Evolutionary conservation across 2,113 vertebrate species (phyloP), one percentile per base, ranked within the genome.

Genomic region (Australoheros scitulus): DNA sequence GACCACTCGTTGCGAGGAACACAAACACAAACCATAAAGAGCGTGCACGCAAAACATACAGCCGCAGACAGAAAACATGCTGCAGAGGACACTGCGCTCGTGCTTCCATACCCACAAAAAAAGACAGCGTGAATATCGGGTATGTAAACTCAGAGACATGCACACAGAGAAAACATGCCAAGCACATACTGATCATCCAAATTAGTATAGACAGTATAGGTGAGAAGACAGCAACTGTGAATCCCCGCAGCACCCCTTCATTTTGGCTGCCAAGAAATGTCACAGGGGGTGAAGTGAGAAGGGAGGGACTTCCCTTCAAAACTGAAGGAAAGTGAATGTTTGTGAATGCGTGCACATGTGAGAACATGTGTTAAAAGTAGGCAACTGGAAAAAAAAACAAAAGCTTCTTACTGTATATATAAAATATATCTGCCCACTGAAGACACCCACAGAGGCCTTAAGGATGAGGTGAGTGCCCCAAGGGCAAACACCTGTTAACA

Each of bases 1-100:
- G 91, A 93, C 57, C 80, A 61, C 92, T 90, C 84, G 79, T 90
- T 89, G 86, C 55, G 38, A 83, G 85, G 18, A 88, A 83, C 87
- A 52, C 65, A 70, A 70, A 70, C 68, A 92, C 88, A 86, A 84
- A 88, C 61, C 78, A 82, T 86, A 81, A 90, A 88, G 88, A 87
- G 90, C 83, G 85, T 82, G 80, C 60, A 68, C 60, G 83, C 64
- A 36, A 79, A 76, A 82, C 84, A 88, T 43, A 80, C 83, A 90
- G 79, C 1, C 82, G 79, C 79, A 84, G 47, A 63, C 50, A 83
- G 72, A 77, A 70, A 72, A 72, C 75, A 85, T 47, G 79, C 87
- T 77, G 77, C 61, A 38, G 32, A 56, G 59, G 75, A 89, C 75
- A 81, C 36, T 3, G 15, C 32, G 14, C 81, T 47, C 65, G 79